phyloP scores from a whole-genome alignment of 2,888 invertebrate genomes.

The Melanchra persicariae region DNA sequence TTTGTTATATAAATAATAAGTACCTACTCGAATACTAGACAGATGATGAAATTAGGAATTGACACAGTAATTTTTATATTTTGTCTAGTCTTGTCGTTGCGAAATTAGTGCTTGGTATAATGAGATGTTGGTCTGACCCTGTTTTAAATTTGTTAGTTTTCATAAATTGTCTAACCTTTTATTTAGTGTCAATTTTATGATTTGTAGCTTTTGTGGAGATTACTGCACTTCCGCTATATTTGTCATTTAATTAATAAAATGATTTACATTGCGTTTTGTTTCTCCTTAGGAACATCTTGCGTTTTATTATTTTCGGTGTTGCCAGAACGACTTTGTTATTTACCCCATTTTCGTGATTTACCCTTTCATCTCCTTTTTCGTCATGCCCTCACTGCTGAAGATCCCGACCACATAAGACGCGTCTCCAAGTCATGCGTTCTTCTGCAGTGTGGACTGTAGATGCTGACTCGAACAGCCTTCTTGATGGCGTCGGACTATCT shows the following conservation, averaged over 20 bases:
- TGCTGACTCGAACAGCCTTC: too few relatives aligned
- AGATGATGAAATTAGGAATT: slow-evolving; percentile 30
- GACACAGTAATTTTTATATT: slow-evolving; percentile 15
- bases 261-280: too few relatives aligned
- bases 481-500: too few relatives aligned
- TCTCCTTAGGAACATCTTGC: too few relatives aligned
- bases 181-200: neutral
- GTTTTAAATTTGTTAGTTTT: neutral
- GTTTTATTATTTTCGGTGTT: too few relatives aligned
- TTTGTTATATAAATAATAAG: slow-evolving; percentile 26
- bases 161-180: neutral
- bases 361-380: too few relatives aligned
- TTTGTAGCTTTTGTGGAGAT: neutral
- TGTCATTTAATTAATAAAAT: neutral
- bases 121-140: slow-evolving; percentile 1
- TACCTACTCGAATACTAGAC: neutral
- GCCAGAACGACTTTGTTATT: too few relatives aligned
- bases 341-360: too few relatives aligned
- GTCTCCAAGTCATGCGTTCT: too few relatives aligned
- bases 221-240: neutral
- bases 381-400: too few relatives aligned
- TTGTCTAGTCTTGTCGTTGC: slow-evolving; percentile 8
- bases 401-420: too few relatives aligned
- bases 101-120: slow-evolving; percentile 12
- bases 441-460: too few relatives aligned